Conservation (phyloP, 2,888 invertebrate species). For the Tetropium fuscum region DNA sequence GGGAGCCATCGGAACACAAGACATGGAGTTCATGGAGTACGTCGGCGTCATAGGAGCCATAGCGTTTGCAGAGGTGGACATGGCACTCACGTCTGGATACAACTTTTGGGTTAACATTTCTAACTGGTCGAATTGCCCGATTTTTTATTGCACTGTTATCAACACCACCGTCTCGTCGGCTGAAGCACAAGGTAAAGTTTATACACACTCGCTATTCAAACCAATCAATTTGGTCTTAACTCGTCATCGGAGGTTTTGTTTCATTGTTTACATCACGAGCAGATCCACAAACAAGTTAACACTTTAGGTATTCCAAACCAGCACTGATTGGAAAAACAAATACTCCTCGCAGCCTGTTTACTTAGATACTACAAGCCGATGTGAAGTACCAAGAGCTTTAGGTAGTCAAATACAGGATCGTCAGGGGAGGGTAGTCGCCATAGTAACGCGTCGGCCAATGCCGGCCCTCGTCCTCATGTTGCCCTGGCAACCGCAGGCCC, state of each 20-base stretch:
- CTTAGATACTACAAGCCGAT: constrained; percentile 68
- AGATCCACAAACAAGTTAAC: constrained; percentile 67
- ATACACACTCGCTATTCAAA: constrained; percentile 47
- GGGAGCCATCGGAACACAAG: constrained; percentile 75
- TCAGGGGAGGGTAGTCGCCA: constrained; percentile 60
- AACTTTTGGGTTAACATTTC: constrained; percentile 76
- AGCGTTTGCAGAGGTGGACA: constrained; percentile 75
- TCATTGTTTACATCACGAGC: constrained; percentile 68
- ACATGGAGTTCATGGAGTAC: constrained; percentile 85
- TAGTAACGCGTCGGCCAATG: constrained; percentile 56
- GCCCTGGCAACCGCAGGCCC: constrained; percentile 51
- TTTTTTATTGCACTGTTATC: constrained; percentile 42
- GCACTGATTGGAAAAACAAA: constrained; percentile 72
- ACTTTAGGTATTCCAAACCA: constrained; percentile 68
- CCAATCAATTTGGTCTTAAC: constrained; percentile 64
- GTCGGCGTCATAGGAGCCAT: constrained; percentile 84
- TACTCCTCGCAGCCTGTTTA: constrained; percentile 68
- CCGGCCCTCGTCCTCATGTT: constrained; percentile 38
- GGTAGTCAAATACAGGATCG: constrained; percentile 65
- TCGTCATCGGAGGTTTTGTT: constrained; percentile 67
- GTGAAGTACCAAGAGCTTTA: constrained; percentile 68
- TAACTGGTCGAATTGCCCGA: constrained; percentile 7
- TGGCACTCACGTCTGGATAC: constrained; percentile 79
- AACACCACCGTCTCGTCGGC: constrained; percentile 8
- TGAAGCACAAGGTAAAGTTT: constrained; percentile 31